phyloP scores from a whole-genome alignment of 1,140 invertebrate species.

The Lutraria rhynchaena region DNA sequence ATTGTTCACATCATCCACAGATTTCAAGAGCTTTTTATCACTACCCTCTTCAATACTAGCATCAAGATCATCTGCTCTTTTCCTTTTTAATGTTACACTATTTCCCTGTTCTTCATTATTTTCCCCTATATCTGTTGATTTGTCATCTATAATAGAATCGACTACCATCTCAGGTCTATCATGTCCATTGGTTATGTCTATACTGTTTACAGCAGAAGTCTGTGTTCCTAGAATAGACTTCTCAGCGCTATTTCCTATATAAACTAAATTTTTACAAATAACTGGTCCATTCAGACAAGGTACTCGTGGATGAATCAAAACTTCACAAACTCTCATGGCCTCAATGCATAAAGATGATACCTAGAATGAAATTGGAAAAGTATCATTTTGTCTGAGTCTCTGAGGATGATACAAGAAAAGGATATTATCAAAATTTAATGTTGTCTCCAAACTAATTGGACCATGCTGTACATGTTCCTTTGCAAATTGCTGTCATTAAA shows the following conservation, averaged over 20 bases:
- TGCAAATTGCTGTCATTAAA: too few species aligned
- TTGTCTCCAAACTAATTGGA: too few species aligned
- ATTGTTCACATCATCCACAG: background rate
- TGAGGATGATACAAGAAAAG: too few species aligned
- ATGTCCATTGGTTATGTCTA: background rate
- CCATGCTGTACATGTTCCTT: too few species aligned
- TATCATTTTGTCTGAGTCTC: too few species aligned
- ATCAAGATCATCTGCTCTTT: background rate
- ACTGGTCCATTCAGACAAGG: constrained; percentile 58
- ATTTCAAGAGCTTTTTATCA: constrained; percentile 1
- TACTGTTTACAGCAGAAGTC: background rate
- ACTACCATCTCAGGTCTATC: background rate
- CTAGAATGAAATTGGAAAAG: constrained; percentile 18
- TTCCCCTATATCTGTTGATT: background rate
- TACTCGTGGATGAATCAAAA: constrained; percentile 43
- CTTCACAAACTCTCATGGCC: constrained; percentile 47
- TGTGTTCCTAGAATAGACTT: background rate
- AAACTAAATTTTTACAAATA: constrained; percentile 38
- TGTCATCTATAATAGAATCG: background rate
- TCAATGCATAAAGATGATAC: constrained; percentile 50
- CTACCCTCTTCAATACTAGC: background rate
- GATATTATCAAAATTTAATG: too few species aligned
- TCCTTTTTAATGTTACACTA: constrained; percentile 31
- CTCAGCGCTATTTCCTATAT: constrained; percentile 3
- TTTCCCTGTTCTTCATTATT: background rate